Evolutionary conservation across 2,888 invertebrate species (phyloP).

Genomic region (Eugnorisma glareosa): DNA sequence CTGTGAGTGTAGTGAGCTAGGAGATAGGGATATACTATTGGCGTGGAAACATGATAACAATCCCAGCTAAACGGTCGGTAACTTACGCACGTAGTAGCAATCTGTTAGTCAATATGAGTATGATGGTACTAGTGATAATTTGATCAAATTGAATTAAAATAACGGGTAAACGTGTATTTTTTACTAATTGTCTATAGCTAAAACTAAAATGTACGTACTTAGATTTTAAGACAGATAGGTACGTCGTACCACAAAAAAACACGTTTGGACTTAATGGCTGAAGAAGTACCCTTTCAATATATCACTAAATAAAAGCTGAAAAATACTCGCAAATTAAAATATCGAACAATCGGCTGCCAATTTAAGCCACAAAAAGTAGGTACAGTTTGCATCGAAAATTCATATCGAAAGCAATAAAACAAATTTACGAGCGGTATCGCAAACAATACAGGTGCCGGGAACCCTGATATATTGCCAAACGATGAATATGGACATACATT

Average conservation of each 20-base stretch:
- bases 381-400: slow-evolving; percentile 63
- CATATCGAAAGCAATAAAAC: slow-evolving; percentile 74
- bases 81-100: not conserved
- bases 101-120: slow-evolving; percentile 1
- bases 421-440: slow-evolving; percentile 73
- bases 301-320: slow-evolving; percentile 2
- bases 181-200: not conserved
- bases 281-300: not conserved
- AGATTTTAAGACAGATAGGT: no score
- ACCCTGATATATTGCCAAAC: slow-evolving; percentile 62
- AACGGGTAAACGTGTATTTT: not conserved
- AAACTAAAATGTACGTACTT: no score
- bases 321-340: slow-evolving; percentile 31
- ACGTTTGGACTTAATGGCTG: no score
- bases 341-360: slow-evolving; percentile 44
- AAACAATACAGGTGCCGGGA: slow-evolving; percentile 72
- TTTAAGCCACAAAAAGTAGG: slow-evolving; percentile 47
- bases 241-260: no score
- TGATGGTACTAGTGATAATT: not conserved
- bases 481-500: slow-evolving; percentile 57
- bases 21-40: slow-evolving; percentile 38
- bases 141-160: slow-evolving; percentile 1
- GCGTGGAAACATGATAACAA: slow-evolving; percentile 49
- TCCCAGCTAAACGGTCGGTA: slow-evolving; percentile 1
- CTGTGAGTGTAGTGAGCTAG: slow-evolving; percentile 4